These are phyloP conservation scores for Caenorhabditis panamensis DNA, from an alignment of 2,888 invertebrate genomes.

Conservation along the genomic window DNA sequence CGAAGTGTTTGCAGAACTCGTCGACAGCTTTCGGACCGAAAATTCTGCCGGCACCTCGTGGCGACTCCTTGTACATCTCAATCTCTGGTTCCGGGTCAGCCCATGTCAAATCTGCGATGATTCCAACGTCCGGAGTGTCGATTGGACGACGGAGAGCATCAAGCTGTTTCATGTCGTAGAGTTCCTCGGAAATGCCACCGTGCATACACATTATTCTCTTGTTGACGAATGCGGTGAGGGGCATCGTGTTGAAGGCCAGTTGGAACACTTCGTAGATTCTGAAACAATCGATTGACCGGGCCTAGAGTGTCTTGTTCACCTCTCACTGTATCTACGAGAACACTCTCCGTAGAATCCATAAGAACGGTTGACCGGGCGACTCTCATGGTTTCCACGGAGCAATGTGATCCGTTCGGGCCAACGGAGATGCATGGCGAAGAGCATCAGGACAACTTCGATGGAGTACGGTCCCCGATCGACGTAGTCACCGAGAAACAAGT, in stretches of 20 bases:
- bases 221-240: conserved; percentile 95
- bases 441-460: conserved; percentile 85
- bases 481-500: conserved; percentile 87
- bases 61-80: conserved; percentile 70
- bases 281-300: not conserved
- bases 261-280: conserved; percentile 75
- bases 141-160: conserved; percentile 84
- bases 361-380: conserved; percentile 86
- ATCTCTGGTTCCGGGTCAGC: conserved; percentile 73
- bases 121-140: conserved; percentile 84
- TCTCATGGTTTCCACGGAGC: conserved; percentile 97
- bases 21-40: conserved; percentile 75
- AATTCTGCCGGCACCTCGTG: conserved; percentile 71
- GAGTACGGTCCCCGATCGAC: conserved; percentile 95
- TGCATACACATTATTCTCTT: conserved; percentile 88
- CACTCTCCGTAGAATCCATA: conserved; percentile 78
- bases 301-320: conserved; percentile 82
- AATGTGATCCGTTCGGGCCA: conserved; percentile 90
- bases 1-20: conserved; percentile 71
- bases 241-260: conserved; percentile 91
- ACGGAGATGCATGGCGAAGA: conserved; percentile 87
- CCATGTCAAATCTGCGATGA: conserved; percentile 83
- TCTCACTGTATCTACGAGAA: conserved; percentile 95
- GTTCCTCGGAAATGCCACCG: conserved; percentile 84
- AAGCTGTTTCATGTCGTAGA: conserved; percentile 81